A percentile compares a stretch with the other conserved stretches of the same genome.
These are phyloP conservation scores for Eumaeus atala DNA, from an alignment of 1,140 invertebrate genomes.

Conservation along the genomic window DNA sequence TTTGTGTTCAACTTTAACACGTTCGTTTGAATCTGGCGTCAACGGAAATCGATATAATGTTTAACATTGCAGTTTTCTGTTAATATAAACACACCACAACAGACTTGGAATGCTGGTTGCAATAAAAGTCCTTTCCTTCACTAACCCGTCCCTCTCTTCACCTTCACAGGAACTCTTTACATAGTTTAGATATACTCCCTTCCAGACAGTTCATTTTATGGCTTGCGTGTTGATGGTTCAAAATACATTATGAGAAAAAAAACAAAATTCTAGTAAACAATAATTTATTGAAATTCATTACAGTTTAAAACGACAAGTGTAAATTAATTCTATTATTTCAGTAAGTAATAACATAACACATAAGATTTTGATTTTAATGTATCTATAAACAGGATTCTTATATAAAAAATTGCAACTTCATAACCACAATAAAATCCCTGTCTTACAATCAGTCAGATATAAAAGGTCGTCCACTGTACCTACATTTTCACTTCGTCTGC, in stretches of 20 bases:
- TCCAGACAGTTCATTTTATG: too few relatives aligned
- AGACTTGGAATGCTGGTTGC: too few relatives aligned
- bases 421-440: constrained; percentile 13
- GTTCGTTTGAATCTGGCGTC: too few relatives aligned
- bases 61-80: too few relatives aligned
- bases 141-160: too few relatives aligned
- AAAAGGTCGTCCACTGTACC: neutral
- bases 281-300: constrained; percentile 31
- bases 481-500: too few relatives aligned
- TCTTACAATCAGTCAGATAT: constrained; percentile 4
- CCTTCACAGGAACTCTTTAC: too few relatives aligned
- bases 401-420: constrained; percentile 9
- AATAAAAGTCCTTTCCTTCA: too few relatives aligned
- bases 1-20: too few relatives aligned
- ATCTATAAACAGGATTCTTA: constrained; percentile 6
- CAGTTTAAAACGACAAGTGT: constrained; percentile 27
- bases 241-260: constrained; percentile 14
- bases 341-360: constrained; percentile 11
- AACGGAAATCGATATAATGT: too few relatives aligned
- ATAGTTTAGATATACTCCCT: too few relatives aligned
- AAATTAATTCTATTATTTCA: constrained; percentile 24
- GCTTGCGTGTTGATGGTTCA: neutral
- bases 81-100: too few relatives aligned
- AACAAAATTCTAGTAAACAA: constrained; percentile 29
- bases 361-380: neutral